Evolutionary conservation across 2,888 invertebrate genomes (phyloP), one percentile per base, ranked within the genome.

Genomic region (Aspidiotus destructor): DNA sequence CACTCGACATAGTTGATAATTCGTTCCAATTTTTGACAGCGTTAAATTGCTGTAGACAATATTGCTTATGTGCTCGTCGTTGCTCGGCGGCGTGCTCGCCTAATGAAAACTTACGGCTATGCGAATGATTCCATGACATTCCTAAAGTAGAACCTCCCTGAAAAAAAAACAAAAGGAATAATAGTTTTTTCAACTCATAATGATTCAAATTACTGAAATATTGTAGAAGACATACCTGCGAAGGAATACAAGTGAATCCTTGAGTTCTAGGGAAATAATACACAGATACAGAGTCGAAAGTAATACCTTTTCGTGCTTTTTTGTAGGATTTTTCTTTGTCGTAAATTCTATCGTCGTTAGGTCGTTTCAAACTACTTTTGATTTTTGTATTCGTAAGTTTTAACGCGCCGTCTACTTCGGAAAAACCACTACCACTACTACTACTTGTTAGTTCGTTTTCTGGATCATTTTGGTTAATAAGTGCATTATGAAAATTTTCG

Each of bases 241-340:
- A 92, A 62, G 93, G 93, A 71, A 93, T 91, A 79, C 93, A 92
- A 52, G 89, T 87, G 78, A 92, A 92, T 17, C 92, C 93, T 81
- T 93, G 92, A 68, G 92, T 85, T 75, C 97, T 82, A 2, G 92
- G 92, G 79, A 98, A 97, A 79, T 96, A 97, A 79, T 85, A 97
- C 10, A 97, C 94, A 17, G 92, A 92, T 0, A 97, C 96, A 73
- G 86, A 88, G 74, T 93, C 89, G 77, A 97, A 97, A 72, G 87
- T 85, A 71, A 97, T 92, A 57, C 85, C 85, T 74, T 87, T 86
- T 79, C 89, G 92, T 75, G 84, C 84, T 76, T 86, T 88, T 75
- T 86, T 78, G 11, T 73, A 70, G 15, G 72, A 72, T 41, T 74
- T 73, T 7, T 69, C 71, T 16, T 72, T 72, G 16, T 57, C 57